Conservation (phyloP, 2,113 vertebrate species). For the Leptobrachium leishanense region DNA sequence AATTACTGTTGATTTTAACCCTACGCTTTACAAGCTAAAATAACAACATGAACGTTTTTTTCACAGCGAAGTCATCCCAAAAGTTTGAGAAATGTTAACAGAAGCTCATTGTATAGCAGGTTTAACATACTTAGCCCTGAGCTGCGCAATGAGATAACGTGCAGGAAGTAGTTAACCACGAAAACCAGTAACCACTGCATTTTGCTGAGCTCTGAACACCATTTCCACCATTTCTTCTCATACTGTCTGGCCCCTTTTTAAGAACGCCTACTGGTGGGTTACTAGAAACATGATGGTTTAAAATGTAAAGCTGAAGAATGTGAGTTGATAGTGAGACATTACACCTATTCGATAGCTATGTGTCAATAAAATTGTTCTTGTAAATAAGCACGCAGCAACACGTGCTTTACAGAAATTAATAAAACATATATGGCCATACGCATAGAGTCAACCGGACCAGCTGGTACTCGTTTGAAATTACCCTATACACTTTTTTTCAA, state of each 20-base stretch:
- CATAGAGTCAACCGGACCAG: too few relatives aligned
- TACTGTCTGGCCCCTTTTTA: background rate
- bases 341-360: too few relatives aligned
- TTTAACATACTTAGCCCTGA: constrained; percentile 11
- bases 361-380: too few relatives aligned
- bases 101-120: constrained; percentile 4
- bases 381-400: too few relatives aligned
- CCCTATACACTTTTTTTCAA: too few relatives aligned
- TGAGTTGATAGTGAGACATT: too few relatives aligned
- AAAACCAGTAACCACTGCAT: constrained; percentile 8
- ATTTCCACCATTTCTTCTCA: background rate
- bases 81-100: background rate
- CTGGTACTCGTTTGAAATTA: too few relatives aligned
- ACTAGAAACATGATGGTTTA: too few relatives aligned
- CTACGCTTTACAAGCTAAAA: constrained; percentile 8
- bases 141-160: constrained; percentile 7
- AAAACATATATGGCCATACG: too few relatives aligned
- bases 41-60: background rate
- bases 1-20: constrained; percentile 8
- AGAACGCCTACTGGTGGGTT: too few relatives aligned
- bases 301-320: too few relatives aligned
- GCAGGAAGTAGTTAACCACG: constrained; percentile 47
- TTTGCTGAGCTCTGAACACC: background rate
- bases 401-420: too few relatives aligned
- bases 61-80: background rate